phyloP scores from a whole-genome alignment of 2,888 invertebrate species.

The Mycalesis mineus region DNA sequence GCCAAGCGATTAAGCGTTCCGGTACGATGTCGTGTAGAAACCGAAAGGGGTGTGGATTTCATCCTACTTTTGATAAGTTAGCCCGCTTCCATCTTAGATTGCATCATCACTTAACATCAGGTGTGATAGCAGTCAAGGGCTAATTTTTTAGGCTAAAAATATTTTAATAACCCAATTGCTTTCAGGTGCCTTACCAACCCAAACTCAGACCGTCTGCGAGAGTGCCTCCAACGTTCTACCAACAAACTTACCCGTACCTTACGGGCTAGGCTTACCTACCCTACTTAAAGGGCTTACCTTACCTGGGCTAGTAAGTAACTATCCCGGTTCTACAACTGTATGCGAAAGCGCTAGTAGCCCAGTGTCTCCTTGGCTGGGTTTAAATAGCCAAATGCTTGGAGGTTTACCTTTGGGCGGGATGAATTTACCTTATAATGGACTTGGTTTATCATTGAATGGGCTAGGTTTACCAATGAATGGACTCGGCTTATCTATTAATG shows the following conservation, averaged over 20 bases:
- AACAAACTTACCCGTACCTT: not conserved
- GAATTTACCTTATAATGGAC: no score
- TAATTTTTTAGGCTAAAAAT: no score
- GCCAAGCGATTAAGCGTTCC: no score
- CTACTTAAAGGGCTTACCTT: not conserved
- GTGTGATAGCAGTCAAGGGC: no score
- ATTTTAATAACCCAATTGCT: not conserved
- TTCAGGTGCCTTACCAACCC: not conserved
- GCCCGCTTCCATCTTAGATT: no score
- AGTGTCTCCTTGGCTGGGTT: not conserved
- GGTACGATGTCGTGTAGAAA: no score
- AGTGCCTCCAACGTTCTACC: not conserved
- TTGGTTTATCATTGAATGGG: not conserved
- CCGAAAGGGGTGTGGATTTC: no score
- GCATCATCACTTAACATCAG: no score
- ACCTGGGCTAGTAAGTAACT: not conserved
- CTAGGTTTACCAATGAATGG: slow-evolving; percentile 1
- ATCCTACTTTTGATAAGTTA: no score
- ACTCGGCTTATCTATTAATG: not conserved
- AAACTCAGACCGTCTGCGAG: not conserved
- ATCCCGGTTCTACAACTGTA: not conserved
- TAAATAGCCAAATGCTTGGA: not conserved
- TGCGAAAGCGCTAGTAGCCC: not conserved
- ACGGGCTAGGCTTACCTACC: not conserved
- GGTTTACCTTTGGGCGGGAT: not conserved